Conservation (phyloP, 2,888 invertebrate genomes). For the Vandiemenella viatica region DNA sequence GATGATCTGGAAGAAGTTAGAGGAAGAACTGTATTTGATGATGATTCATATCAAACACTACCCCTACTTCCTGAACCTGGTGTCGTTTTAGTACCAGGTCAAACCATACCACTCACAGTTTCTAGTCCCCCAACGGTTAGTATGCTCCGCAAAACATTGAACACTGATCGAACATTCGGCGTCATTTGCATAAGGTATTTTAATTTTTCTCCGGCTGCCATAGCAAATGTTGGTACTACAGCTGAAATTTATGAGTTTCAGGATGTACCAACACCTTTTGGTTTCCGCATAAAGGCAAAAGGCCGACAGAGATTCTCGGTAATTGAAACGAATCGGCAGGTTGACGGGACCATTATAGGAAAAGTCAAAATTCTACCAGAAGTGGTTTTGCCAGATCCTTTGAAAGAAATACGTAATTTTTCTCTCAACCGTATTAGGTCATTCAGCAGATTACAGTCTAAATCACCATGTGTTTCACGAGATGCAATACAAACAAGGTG, state of each 20-base stretch:
- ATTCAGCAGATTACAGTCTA: constrained; percentile 21
- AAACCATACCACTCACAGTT: constrained; percentile 58
- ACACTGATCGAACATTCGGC: constrained; percentile 47
- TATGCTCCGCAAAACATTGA: constrained; percentile 41
- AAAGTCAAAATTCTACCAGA: constrained; percentile 55
- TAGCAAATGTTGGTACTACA: constrained; percentile 34
- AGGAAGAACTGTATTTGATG: constrained; percentile 47
- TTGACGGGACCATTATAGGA: constrained; percentile 37
- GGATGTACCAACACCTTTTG: constrained; percentile 32
- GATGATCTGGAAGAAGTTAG: constrained; percentile 42
- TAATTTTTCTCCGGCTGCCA: neutral
- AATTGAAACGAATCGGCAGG: constrained; percentile 29
- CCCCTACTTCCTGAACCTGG: constrained; percentile 43
- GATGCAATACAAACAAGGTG: constrained; percentile 42
- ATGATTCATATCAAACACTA: constrained; percentile 34
- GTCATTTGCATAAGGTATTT: constrained; percentile 33
- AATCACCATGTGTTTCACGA: constrained; percentile 24
- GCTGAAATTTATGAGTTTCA: constrained; percentile 49
- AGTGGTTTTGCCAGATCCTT: constrained; percentile 39
- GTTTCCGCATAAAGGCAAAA: constrained; percentile 53
- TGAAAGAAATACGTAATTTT: constrained; percentile 27
- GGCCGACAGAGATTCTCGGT: constrained; percentile 61
- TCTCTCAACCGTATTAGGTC: constrained; percentile 24
- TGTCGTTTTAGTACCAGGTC: constrained; percentile 59
- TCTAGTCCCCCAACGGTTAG: constrained; percentile 36